Base-by-base conservation (phyloP, 2,797 vertebrate genomes). In the Setipinna tenuifilis region DNA sequence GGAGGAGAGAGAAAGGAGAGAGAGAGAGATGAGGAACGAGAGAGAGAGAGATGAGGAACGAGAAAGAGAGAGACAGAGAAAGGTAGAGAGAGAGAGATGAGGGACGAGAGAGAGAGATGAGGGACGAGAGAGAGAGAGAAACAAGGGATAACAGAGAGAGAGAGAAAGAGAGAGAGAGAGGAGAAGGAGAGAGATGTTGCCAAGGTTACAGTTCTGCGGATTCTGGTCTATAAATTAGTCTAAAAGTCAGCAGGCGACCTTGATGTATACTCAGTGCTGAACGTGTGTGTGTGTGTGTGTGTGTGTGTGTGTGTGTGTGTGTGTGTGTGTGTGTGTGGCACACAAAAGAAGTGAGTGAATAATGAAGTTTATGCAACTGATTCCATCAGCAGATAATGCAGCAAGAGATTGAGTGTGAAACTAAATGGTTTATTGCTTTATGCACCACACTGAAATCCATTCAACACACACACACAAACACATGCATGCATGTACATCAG, bases 171-270 rank as follows among this genome's bases (percentile, higher is more conserved):
- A 68, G 11, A 68, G 62, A 68, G 25, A 68, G 65, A 71, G 65
- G 16, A 6, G 16, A 4, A 71, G 46, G 46, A 17, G 23, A 71
- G 14, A 65, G 1, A 65, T 28, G 25, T 71, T 71, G 65, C 14
- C 65, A 71, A 71, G 65, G 65, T 31, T 71, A 71, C 65, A 71
- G 65, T 16, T 71, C 28, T 31, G 65, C 65, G 31, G 65, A n/a
- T n/a, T 62, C 10, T 10, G 21, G 62, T 68, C 57, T 58, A 58
- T 61, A 61, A 19, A 61, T 6, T n/a, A n/a, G 23, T 68, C n/a
- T 68, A 23, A 11, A 68, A 61, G 1, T 23, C 62, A 25, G 1
- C 11, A 71, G 2, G 65, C 65, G 23, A 68, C 65, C 57, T 58
- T 58, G 57, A 14, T 68, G 65, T 68, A 23, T 68, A 11, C 65